A percentile compares a stretch with the other conserved stretches of the same genome.
phyloP scores from a whole-genome alignment of 2,113 vertebrate species.

The Canis aureus region DNA sequence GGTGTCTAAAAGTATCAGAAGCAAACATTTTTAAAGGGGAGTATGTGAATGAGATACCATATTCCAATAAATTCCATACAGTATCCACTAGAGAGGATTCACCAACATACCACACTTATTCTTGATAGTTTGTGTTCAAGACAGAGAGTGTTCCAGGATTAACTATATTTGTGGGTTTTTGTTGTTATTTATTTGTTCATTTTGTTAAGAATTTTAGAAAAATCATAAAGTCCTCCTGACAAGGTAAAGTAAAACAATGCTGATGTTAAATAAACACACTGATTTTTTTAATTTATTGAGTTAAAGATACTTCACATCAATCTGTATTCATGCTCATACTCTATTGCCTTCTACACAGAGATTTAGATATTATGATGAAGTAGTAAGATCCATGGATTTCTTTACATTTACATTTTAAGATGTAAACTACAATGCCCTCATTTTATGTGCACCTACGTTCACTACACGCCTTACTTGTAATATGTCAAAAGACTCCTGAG shows the following conservation, averaged over 20 bases:
- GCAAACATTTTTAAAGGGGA: background rate
- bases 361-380: background rate
- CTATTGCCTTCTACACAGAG: background rate
- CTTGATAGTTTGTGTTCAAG: background rate
- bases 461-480: background rate
- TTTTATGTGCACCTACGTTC: background rate
- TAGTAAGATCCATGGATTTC: background rate
- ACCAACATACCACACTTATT: background rate
- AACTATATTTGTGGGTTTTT: background rate
- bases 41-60: background rate
- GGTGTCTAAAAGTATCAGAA: background rate
- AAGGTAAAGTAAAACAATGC: background rate
- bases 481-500: constrained; percentile 51
- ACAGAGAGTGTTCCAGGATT: background rate
- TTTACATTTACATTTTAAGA: constrained; percentile 52
- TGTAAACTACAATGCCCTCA: constrained; percentile 34
- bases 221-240: background rate
- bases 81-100: background rate
- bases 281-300: background rate
- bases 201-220: background rate
- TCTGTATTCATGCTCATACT: background rate
- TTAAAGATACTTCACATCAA: background rate
- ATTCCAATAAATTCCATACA: background rate
- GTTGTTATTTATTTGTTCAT: background rate
- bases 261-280: background rate